Conservation (phyloP, 2,797 vertebrate genomes). For the Danio tinwini region DNA sequence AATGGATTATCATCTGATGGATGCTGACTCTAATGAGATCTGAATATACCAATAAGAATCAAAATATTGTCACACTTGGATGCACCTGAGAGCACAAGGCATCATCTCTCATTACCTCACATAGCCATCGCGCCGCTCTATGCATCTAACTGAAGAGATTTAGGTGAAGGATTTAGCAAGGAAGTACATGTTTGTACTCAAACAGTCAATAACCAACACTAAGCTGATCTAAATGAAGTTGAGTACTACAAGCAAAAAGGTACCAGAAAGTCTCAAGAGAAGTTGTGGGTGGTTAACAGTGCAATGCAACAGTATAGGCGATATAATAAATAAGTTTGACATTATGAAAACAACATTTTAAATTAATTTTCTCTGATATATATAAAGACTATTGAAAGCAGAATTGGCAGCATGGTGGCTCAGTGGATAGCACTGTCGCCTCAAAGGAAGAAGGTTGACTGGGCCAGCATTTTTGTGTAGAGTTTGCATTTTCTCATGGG, state of each 20-base stretch:
- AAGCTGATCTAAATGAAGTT: not conserved
- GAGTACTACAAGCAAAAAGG: not conserved
- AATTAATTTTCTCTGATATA: no score
- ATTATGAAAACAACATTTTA: no score
- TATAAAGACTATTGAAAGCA: no score
- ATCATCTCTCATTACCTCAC: constrained; percentile 3
- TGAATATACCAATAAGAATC: constrained; percentile 6
- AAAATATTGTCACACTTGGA: constrained; percentile 12
- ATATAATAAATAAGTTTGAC: no score
- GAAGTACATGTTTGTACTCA: constrained; percentile 1
- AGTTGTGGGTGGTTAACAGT: no score
- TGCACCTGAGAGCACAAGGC: not conserved
- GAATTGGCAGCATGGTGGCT: no score
- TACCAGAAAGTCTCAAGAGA: not conserved
- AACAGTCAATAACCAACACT: not conserved
- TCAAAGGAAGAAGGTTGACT: no score
- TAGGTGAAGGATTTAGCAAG: not conserved
- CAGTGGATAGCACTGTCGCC: no score
- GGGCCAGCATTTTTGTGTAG: no score
- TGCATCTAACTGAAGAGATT: not conserved
- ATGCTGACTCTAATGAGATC: constrained; percentile 6
- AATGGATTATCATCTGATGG: not conserved
- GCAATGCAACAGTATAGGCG: no score
- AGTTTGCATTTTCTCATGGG: no score
- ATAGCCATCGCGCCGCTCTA: not conserved